Base-by-base conservation (phyloP, 2,113 vertebrate genomes). In the Rhinogobius similis region DNA sequence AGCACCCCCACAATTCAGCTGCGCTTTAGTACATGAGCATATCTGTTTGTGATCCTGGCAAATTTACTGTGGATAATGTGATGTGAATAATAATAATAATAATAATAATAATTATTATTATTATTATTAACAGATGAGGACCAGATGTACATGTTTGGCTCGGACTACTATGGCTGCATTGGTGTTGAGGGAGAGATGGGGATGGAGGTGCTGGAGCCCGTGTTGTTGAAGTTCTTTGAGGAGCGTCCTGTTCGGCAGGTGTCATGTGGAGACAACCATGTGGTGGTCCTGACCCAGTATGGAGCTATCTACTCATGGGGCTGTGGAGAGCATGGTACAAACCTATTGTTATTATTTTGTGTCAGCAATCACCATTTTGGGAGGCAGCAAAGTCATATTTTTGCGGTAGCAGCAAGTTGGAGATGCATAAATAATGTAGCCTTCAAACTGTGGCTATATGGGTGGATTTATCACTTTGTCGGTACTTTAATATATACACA, bases 121-220 rank as follows among this genome's bases (percentile, higher is more conserved):
- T 55, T 18, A 50, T 21, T 16, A 64, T 83, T 67, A 53, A 16
- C 89, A 99, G 98, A 98, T 82, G 97, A 99, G 78, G 97, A 96
- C 82, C 96, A 99, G 89, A 91, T 97, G 77, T 99, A 98, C 91
- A 94, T 96, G 88, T 99, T 99, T 70, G 98, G 98, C 65, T 99
- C 98, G 0, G 96, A 99, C 86, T 99, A 99, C 78, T 98, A 99
- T 0, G 98, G 98, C 79, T 98, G 97, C 84, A 94, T 99, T n/a
- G 98, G 98, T 0, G 73, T 97, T 62, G 95, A 95, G 83, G 93
- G 93, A 39, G 86, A 89, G 59, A 76, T 90, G 41, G 95, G 96
- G 26, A 82, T 85, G 27, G 95, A 99, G 86, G 92, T 98, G 44
- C 85, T 98, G 70, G 95, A 97, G 72, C 98, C 98, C 0, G 86